Conservation (phyloP, 2,888 invertebrate species). For the Callosobruchus maculatus region DNA sequence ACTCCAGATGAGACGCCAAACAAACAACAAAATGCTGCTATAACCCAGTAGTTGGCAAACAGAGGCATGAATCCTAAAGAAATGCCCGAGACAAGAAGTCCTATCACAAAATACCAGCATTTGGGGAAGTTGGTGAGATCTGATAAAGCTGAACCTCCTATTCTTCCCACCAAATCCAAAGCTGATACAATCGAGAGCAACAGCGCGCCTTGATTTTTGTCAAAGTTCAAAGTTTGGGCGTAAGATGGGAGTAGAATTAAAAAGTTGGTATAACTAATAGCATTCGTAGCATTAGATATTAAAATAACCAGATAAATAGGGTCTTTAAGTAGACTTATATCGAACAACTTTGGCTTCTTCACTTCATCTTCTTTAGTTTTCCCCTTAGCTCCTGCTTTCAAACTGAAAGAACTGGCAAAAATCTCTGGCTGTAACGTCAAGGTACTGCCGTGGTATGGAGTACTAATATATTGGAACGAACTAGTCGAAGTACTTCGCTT, state of each 20-base stretch:
- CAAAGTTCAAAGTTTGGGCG: slow-evolving; percentile 66
- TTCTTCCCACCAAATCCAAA: slow-evolving; percentile 76
- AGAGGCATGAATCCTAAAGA: slow-evolving; percentile 69
- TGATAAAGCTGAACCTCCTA: slow-evolving; percentile 81
- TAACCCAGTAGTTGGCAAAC: slow-evolving; percentile 59
- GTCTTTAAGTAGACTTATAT: slow-evolving; percentile 68
- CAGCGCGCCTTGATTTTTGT: slow-evolving; percentile 68
- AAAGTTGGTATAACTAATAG: slow-evolving; percentile 84
- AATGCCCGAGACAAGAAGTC: slow-evolving; percentile 72
- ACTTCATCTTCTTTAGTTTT: slow-evolving; percentile 41
- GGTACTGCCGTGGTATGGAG: slow-evolving; percentile 82
- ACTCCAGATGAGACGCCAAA: slow-evolving; percentile 82
- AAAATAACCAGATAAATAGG: slow-evolving; percentile 78
- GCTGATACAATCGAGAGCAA: slow-evolving; percentile 77
- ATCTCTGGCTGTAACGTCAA: slow-evolving; percentile 73
- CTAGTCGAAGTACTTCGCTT: slow-evolving; percentile 73
- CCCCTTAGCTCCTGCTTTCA: slow-evolving; percentile 61
- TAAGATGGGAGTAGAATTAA: slow-evolving; percentile 78
- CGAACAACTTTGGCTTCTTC: slow-evolving; percentile 66
- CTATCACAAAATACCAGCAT: slow-evolving; percentile 78
- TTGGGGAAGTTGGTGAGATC: slow-evolving; percentile 75
- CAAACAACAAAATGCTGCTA: slow-evolving; percentile 68
- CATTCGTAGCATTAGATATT: slow-evolving; percentile 81
- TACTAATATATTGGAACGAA: slow-evolving; percentile 80
- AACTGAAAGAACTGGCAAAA: slow-evolving; percentile 73